Evolutionary conservation across 2,797 vertebrate genomes (phyloP).

Genomic region (Acestrorhynchus altus): DNA sequence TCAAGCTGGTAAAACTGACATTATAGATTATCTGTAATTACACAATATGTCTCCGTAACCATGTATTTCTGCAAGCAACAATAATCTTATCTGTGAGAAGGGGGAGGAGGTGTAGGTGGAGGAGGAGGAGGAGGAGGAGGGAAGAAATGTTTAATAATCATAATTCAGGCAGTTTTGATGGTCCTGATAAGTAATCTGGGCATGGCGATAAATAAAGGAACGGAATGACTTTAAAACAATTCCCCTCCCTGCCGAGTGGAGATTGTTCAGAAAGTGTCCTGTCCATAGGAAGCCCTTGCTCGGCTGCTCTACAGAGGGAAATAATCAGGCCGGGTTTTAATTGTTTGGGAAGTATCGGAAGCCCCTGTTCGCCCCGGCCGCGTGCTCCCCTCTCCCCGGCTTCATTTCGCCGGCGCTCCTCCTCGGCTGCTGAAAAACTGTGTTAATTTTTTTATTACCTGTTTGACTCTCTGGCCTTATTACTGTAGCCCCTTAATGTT

Average conservation of each 20-base stretch:
- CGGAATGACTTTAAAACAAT: conserved; percentile 76
- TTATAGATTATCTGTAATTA: conserved; percentile 47
- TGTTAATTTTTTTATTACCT: conserved; percentile 99
- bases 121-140: conserved; percentile 62
- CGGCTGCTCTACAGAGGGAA: conserved; percentile 81
- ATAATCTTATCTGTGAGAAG: conserved; percentile 66
- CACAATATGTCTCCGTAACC: conserved; percentile 56
- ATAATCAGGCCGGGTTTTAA: conserved; percentile 80
- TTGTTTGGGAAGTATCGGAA: conserved; percentile 84
- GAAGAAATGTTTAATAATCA: conserved; percentile 74
- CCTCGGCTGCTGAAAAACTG: conserved; percentile 89
- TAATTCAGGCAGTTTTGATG: conserved; percentile 78
- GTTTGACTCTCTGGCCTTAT: conserved; percentile 99
- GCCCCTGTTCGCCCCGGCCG: conserved; percentile 63
- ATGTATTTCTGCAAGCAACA: conserved; percentile 67
- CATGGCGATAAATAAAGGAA: conserved; percentile 79
- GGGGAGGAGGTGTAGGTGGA: conserved; percentile 60
- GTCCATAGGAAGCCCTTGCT: conserved; percentile 78
- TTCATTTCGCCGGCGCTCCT: conserved; percentile 89
- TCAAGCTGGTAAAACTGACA: conserved; percentile 44
- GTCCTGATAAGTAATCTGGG: conserved; percentile 81
- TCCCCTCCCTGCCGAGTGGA: conserved; percentile 72
- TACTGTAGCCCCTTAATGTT: conserved; percentile 99
- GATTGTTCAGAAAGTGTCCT: conserved; percentile 78
- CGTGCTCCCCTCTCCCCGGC: conserved; percentile 81